These are phyloP conservation scores for Acropora tenuis DNA, from an alignment of 64 coral and sea anemone genomes.

Conservation along the genomic window DNA sequence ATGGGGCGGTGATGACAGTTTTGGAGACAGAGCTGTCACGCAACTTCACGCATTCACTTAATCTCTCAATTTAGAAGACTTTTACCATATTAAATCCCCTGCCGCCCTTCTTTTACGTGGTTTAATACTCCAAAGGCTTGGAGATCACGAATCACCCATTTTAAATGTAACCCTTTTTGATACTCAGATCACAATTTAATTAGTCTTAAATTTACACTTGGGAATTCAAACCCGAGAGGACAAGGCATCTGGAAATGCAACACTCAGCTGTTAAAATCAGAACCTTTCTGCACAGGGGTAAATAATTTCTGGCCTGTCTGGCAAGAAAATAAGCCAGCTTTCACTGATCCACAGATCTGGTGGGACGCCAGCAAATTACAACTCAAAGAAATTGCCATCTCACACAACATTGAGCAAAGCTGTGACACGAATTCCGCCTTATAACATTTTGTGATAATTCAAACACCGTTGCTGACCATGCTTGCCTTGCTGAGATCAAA, in stretches of 20 bases:
- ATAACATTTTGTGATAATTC: background rate
- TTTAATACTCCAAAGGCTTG: background rate
- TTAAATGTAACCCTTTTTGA: background rate
- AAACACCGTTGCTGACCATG: background rate
- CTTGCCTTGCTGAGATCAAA: background rate
- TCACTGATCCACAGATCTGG: background rate
- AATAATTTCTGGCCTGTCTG: background rate
- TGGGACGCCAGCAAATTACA: background rate
- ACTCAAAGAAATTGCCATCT: background rate
- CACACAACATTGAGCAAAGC: background rate
- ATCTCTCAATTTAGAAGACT: background rate
- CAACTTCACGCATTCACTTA: background rate
- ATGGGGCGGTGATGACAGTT: background rate
- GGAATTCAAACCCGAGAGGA: background rate
- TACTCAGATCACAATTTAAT: constrained; percentile 10
- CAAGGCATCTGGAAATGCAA: background rate
- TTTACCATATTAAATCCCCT: background rate
- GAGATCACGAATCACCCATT: background rate
- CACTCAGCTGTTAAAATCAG: background rate
- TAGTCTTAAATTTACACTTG: background rate
- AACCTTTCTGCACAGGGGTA: background rate
- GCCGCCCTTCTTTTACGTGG: background rate
- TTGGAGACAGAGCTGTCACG: background rate
- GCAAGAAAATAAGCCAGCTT: background rate
- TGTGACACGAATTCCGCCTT: background rate